phyloP scores from a whole-genome alignment of 2,888 invertebrate genomes.

The Dasypogon diadema region DNA sequence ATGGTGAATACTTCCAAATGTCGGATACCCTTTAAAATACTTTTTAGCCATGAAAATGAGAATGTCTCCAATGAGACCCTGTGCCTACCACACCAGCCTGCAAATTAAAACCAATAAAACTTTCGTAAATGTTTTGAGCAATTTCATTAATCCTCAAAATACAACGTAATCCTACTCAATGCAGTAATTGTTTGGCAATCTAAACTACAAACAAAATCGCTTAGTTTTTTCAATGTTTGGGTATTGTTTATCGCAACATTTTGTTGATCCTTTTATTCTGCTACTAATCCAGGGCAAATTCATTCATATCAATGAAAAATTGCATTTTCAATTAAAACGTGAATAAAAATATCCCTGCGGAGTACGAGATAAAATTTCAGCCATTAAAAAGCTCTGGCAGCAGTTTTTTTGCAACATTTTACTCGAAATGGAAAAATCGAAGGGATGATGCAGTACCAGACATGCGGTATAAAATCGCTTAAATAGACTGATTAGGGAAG shows the following conservation, averaged over 20 bases:
- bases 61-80: not conserved
- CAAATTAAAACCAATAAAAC: not conserved
- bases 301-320: constrained; percentile 36
- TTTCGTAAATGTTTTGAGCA: not conserved
- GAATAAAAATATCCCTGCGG: not conserved
- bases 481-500: constrained; percentile 42
- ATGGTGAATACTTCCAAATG: not conserved
- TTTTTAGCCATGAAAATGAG: not conserved
- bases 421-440: not conserved
- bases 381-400: constrained; percentile 14
- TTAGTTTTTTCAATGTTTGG: not conserved
- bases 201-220: not conserved
- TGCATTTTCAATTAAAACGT: constrained; percentile 37
- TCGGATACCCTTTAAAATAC: not conserved
- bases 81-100: not conserved
- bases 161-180: no score
- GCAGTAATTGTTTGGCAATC: no score
- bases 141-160: not conserved
- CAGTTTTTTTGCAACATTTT: not conserved
- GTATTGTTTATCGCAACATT: not conserved
- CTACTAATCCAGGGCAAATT: constrained; percentile 20
- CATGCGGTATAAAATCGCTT: constrained; percentile 18
- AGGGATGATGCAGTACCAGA: not conserved
- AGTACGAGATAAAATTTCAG: constrained; percentile 5
- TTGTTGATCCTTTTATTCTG: no score